Percentiles rank a stretch among this genome's conserved stretches.
These are phyloP conservation scores for Acanthis flammea DNA, from an alignment of 2,797 vertebrate species.

Conservation along the genomic window DNA sequence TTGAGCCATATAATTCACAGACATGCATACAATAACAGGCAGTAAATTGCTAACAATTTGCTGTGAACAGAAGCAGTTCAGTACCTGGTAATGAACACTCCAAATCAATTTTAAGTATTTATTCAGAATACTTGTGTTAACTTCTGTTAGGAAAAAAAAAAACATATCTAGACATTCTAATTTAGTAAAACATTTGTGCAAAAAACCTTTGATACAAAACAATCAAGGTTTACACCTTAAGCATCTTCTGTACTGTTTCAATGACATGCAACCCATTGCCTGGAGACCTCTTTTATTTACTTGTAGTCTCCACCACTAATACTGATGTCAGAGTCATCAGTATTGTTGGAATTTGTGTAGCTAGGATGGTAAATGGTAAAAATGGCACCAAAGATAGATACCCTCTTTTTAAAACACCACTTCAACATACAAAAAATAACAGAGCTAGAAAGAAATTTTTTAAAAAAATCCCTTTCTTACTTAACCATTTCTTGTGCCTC, in stretches of 20 bases:
- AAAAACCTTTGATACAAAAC: not conserved
- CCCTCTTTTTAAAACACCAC: not conserved
- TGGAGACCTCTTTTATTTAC: not conserved
- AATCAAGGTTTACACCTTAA: not conserved
- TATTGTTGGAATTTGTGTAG: not conserved
- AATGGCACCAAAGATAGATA: not conserved
- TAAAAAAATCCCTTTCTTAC: not conserved
- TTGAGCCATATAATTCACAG: not conserved
- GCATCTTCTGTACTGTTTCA: not conserved
- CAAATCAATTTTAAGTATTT: not conserved
- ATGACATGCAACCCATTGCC: fast-evolving
- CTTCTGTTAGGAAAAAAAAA: not conserved
- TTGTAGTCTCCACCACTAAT: not conserved
- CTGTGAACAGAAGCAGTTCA: not conserved
- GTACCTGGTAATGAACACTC: not conserved
- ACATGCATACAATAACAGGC: not conserved
- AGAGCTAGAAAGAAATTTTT: not conserved
- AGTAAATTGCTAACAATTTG: not conserved
- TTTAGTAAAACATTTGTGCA: not conserved
- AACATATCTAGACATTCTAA: not conserved
- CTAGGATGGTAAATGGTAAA: not conserved
- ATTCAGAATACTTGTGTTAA: not conserved
- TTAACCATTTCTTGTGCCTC: not conserved
- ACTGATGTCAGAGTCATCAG: not conserved
- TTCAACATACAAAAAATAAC: not conserved